phyloP scores from a whole-genome alignment of 2,113 vertebrate genomes.

The Platycercus adscitus region DNA sequence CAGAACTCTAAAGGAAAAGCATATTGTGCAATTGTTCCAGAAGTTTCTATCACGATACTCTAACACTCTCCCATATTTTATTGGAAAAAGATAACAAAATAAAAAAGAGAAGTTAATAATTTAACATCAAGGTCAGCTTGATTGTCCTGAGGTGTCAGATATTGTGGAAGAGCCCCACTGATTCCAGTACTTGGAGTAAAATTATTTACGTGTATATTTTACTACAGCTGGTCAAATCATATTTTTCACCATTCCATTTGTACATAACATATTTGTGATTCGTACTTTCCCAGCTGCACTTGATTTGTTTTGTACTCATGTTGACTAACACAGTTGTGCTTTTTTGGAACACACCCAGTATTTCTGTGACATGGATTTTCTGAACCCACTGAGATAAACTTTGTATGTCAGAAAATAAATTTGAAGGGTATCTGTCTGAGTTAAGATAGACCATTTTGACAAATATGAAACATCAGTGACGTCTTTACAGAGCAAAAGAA shows the following conservation, averaged over 20 bases:
- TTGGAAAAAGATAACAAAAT: not conserved
- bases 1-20: not conserved
- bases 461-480: not conserved
- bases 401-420: not conserved
- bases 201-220: not conserved
- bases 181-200: not conserved
- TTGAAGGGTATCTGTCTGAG: not conserved
- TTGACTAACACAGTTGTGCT: not conserved
- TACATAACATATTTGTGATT: accelerated
- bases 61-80: not conserved
- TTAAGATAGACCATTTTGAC: not conserved
- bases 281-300: not conserved
- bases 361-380: not conserved
- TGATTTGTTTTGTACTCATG: not conserved
- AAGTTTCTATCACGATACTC: not conserved
- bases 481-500: not conserved
- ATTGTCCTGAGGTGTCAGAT: not conserved
- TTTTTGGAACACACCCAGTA: not conserved
- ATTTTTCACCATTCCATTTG: not conserved
- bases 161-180: not conserved
- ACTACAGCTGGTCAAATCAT: not conserved
- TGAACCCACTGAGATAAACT: not conserved
- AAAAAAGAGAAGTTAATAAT: not conserved
- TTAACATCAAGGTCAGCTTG: not conserved
- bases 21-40: not conserved